Conservation (phyloP, 2,113 vertebrate genomes). For the Globicephala melas region DNA sequence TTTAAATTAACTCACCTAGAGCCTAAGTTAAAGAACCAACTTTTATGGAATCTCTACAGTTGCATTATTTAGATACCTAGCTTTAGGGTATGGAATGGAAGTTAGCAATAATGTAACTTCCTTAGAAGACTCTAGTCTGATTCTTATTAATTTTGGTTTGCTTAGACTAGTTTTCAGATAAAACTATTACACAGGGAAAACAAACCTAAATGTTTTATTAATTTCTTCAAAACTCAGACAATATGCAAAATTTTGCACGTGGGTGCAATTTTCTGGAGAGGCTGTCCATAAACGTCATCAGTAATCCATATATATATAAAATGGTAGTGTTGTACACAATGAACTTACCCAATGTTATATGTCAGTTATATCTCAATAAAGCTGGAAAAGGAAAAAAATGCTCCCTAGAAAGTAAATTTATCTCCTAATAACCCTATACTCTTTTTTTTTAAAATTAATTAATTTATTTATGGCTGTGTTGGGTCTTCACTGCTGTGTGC, state of each 20-base stretch:
- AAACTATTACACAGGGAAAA: constrained; percentile 4
- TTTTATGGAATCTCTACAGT: background rate
- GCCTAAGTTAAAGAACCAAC: background rate
- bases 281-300: background rate
- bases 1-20: background rate
- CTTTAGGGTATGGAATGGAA: background rate
- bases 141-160: background rate
- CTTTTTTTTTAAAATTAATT: background rate
- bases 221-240: background rate
- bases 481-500: too few relatives aligned
- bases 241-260: background rate
- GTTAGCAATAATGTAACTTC: background rate
- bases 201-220: background rate
- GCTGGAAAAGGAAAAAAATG: background rate
- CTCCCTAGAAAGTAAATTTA: background rate
- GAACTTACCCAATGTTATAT: background rate
- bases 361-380: background rate
- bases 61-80: background rate
- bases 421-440: background rate
- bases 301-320: background rate
- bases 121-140: background rate
- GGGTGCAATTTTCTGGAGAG: background rate
- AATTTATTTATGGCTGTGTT: too few relatives aligned
- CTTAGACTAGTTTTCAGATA: background rate
- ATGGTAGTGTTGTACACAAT: background rate